These are phyloP conservation scores for Phocoena sinus DNA, from an alignment of 2,113 vertebrate genomes.

Conservation along the genomic window DNA sequence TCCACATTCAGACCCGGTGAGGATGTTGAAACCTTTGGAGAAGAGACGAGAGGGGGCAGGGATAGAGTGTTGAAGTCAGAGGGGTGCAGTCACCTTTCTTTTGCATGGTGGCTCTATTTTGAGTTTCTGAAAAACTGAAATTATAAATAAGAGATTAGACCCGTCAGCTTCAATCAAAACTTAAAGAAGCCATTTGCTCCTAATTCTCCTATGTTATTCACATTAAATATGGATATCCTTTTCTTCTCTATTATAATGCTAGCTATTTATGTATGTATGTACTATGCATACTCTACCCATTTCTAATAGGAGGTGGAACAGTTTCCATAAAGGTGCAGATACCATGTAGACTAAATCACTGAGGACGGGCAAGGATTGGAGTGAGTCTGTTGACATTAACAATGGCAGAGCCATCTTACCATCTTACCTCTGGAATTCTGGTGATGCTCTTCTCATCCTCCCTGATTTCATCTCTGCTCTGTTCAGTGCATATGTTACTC, in stretches of 20 bases:
- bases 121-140: neutral
- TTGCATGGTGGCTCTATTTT: neutral
- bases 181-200: neutral
- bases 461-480: neutral
- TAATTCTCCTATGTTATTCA: neutral
- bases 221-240: neutral
- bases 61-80: neutral
- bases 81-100: neutral
- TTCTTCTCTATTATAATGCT: neutral
- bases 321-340: neutral
- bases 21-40: neutral
- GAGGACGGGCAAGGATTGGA: neutral
- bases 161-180: neutral
- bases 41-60: neutral
- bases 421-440: neutral
- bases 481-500: neutral
- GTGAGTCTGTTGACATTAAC: too few species aligned
- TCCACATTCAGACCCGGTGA: slow-evolving; percentile 97
- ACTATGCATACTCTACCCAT: neutral
- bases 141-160: neutral
- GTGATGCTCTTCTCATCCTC: neutral
- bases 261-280: neutral
- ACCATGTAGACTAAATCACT: neutral
- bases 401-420: neutral
- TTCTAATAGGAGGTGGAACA: neutral